These are phyloP conservation scores for Chaunax sp. DNA, from an alignment of 2,797 vertebrate species.

Conservation along the genomic window DNA sequence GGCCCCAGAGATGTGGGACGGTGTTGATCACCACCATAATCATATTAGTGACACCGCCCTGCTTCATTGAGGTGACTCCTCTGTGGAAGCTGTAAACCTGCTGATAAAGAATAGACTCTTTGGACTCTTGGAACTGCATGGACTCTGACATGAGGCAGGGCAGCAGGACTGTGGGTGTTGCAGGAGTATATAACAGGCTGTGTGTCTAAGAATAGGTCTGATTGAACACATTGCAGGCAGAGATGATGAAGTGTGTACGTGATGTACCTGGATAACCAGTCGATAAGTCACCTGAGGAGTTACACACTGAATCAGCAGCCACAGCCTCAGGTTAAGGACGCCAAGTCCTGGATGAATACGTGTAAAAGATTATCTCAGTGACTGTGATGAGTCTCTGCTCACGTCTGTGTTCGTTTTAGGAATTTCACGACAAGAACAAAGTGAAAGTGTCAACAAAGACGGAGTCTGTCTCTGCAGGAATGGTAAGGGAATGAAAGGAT, in stretches of 20 bases:
- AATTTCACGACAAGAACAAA: conserved; percentile 68
- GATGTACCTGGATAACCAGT: conserved; percentile 10
- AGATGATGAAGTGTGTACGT: conserved; percentile 20
- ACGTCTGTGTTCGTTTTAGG: conserved; percentile 67
- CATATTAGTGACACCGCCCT: not conserved
- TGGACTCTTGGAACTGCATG: conserved; percentile 68
- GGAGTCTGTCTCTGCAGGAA: conserved; percentile 59
- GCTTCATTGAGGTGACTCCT: not conserved
- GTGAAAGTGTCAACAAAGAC: conserved; percentile 55
- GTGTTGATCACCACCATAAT: not conserved
- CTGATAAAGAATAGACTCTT: conserved; percentile 45
- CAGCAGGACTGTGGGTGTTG: conserved; percentile 46
- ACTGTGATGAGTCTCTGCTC: no score
- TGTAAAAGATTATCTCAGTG: not conserved
- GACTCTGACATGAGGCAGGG: conserved; percentile 57
- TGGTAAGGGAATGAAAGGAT: conserved; percentile 73
- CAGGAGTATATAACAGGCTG: conserved; percentile 72
- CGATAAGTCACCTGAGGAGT: conserved; percentile 11
- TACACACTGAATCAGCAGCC: not conserved
- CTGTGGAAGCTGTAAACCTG: conserved; percentile 39
- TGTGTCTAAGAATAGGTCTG: conserved; percentile 77
- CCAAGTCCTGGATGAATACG: not conserved
- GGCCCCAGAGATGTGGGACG: not conserved
- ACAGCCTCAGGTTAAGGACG: conserved; percentile 1
- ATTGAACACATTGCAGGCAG: conserved; percentile 18